phyloP scores from a whole-genome alignment of 1,140 invertebrate species.

The Hycleus phaleratus region DNA sequence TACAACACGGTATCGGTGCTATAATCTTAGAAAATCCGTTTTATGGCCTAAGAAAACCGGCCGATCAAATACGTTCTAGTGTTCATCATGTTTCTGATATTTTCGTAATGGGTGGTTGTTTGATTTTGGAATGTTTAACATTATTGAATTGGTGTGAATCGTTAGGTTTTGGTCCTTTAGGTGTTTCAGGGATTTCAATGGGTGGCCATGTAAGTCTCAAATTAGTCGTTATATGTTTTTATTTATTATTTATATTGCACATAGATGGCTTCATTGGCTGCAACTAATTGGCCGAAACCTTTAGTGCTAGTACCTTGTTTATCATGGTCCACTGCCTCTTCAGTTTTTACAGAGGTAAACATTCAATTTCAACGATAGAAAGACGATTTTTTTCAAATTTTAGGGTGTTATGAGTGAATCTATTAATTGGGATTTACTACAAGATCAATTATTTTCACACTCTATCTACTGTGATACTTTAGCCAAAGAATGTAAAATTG shows the following conservation, averaged over 20 bases:
- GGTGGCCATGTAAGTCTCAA: conserved; percentile 85
- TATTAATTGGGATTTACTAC: conserved; percentile 87
- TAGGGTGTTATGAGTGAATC: conserved; percentile 91
- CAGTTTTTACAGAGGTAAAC: conserved; percentile 84
- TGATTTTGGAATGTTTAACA: conserved; percentile 88
- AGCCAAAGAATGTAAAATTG: conserved; percentile 53
- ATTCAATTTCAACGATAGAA: conserved; percentile 8
- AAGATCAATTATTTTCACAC: conserved; percentile 84
- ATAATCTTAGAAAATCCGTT: conserved; percentile 97
- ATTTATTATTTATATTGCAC: conserved; percentile 4
- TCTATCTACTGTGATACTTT: conserved; percentile 73
- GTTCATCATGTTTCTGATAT: conserved; percentile 95
- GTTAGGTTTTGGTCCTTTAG: conserved; percentile 81
- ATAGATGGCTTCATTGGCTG: conserved; percentile 94
- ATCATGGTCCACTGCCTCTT: conserved; percentile 94
- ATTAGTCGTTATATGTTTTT: not conserved
- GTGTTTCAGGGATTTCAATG: conserved; percentile 97
- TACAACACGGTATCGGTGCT: conserved; percentile 89
- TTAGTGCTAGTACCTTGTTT: conserved; percentile 89
- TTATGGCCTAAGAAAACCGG: conserved; percentile 89
- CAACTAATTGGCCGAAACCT: conserved; percentile 90
- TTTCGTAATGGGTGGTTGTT: conserved; percentile 97
- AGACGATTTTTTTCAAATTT: conserved; percentile 24
- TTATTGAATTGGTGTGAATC: conserved; percentile 90
- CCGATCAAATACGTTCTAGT: conserved; percentile 82